These are phyloP conservation scores for Pasiphila rectangulata DNA, from an alignment of 2,888 invertebrate species.

Conservation along the genomic window DNA sequence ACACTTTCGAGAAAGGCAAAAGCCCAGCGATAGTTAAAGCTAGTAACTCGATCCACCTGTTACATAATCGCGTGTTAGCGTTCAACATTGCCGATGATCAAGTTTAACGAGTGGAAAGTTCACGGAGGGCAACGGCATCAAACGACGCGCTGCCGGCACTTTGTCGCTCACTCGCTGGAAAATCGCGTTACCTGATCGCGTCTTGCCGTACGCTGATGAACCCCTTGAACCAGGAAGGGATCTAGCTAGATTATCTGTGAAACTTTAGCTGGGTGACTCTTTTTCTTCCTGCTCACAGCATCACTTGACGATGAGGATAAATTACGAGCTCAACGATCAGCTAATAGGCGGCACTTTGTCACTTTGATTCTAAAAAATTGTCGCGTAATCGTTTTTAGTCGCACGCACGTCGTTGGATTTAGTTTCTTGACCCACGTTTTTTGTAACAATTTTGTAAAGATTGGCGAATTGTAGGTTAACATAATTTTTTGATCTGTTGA, in stretches of 20 bases:
- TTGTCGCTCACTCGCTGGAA: constrained; percentile 62
- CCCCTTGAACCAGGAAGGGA: constrained; percentile 54
- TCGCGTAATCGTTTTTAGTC: constrained; percentile 7
- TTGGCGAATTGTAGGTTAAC: no score
- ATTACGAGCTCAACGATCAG: neutral
- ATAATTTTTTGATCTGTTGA: no score
- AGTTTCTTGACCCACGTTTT: no score
- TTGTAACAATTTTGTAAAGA: no score
- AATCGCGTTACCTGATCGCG: constrained; percentile 61
- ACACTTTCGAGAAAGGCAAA: constrained; percentile 1
- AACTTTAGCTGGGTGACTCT: constrained; percentile 3
- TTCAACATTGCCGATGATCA: constrained; percentile 68
- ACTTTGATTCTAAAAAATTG: constrained; percentile 6
- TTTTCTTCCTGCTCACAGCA: neutral
- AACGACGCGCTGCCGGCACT: constrained; percentile 48
- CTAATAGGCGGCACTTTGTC: neutral
- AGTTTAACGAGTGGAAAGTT: constrained; percentile 76
- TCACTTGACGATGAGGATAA: neutral
- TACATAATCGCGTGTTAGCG: constrained; percentile 49
- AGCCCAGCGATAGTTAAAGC: constrained; percentile 13
- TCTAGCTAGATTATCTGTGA: constrained; percentile 14
- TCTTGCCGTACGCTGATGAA: constrained; percentile 35
- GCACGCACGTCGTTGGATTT: no score
- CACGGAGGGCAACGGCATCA: constrained; percentile 65
- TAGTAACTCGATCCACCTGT: constrained; percentile 49